Evolutionary conservation across 2,113 vertebrate genomes (phyloP), one percentile per base, ranked within the genome.

Genomic region (Tragelaphus scriptus): DNA sequence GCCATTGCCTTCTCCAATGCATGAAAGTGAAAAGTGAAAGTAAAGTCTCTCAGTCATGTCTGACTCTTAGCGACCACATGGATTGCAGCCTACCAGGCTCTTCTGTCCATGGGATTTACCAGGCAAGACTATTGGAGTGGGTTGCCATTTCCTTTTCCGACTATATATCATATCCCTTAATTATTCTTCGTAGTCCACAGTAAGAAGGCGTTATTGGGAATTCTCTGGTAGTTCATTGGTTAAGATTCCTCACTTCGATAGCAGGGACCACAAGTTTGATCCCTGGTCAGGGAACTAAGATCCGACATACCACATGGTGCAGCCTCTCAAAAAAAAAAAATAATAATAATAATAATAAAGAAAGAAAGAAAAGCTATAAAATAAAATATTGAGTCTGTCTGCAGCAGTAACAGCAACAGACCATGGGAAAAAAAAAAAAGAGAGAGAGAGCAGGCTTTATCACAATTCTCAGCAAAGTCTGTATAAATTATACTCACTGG

Each of bases 31-130:
- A 63, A 63, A 63, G 13, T 63, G 26, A 63, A 63, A 63, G 28
- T 63, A 28, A 63, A 63, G 28, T 63, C 6, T 0, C 59, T 63
- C 59, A 63, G 59, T 63, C 13, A 13, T 30, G 28, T 30, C 13
- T 1, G 0, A 63, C 59, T 63, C 28, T 30, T 63, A 1, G 6
- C 0, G 6, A 30, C 28, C 28, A 2, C 12, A 7, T 63, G 28
- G 28, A 63, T 28, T 63, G 13, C 59, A 63, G 28, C 59, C 6
- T 63, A 30, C 13, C 13, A 30, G 59, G 28, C 28, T 63, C 59
- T 28, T 63, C 6, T 1, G 0, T 30, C 13, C 59, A 63, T 63
- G 59, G 59, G 59, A 63, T 30, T 63, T 63, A 30, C 59, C 59
- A 63, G 59, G 28, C 59, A 30, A 63, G 59, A 63, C 28, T 30